phyloP scores from a whole-genome alignment of 1,140 invertebrate genomes.

The Dendrolimus kikuchii region DNA sequence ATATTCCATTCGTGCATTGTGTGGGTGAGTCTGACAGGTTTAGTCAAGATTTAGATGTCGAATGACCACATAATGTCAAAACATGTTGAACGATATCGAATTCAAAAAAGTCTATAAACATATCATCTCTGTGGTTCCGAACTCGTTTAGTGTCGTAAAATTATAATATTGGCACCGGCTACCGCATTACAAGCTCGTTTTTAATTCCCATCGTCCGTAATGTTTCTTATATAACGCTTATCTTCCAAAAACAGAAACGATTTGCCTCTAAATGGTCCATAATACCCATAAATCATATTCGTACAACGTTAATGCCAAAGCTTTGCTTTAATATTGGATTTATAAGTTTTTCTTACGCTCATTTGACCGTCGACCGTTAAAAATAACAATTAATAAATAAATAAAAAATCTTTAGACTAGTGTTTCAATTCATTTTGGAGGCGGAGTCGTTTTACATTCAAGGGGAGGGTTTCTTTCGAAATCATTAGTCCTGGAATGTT shows the following conservation, averaged over 20 bases:
- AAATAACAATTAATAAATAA: constrained; percentile 66
- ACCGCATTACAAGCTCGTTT: too few species aligned
- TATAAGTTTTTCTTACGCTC: constrained; percentile 24
- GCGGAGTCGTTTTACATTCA: constrained; percentile 67
- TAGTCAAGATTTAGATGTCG: constrained; percentile 18
- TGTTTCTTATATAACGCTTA: too few species aligned
- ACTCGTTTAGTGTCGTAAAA: too few species aligned
- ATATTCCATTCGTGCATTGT: constrained; percentile 12
- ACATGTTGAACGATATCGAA: constrained; percentile 9
- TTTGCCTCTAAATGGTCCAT: too few species aligned
- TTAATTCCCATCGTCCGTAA: too few species aligned
- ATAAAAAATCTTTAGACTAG: constrained; percentile 46
- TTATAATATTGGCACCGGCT: too few species aligned
- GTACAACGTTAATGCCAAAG: too few species aligned
- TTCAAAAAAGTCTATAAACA: constrained; percentile 11
- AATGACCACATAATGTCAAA: constrained; percentile 12
- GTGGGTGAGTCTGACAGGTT: constrained; percentile 14
- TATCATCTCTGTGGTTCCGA: constrained; percentile 5
- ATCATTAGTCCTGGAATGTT: constrained; percentile 66
- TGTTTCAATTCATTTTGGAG: constrained; percentile 67
- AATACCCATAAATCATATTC: constrained; percentile 14
- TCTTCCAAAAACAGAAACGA: too few species aligned
- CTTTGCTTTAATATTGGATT: constrained; percentile 7
- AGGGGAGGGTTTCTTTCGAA: constrained; percentile 63
- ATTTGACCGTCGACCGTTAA: constrained; percentile 41